Evolutionary conservation across 2,113 vertebrate genomes (phyloP).

Genomic region (Chauna torquata): DNA sequence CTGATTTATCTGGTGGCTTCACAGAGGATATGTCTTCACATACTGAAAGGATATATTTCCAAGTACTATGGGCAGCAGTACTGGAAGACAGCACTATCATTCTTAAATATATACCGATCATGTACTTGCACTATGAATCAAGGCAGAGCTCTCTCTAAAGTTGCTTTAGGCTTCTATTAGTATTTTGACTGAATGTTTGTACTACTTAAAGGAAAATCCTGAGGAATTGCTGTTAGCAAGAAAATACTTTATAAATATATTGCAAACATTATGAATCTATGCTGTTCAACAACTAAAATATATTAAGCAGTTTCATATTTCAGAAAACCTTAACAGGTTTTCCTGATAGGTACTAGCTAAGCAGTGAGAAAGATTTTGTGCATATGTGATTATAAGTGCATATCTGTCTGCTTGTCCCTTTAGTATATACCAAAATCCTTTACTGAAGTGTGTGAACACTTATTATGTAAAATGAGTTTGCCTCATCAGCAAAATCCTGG

Average conservation of each 20-base stretch:
- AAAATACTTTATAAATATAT: not conserved
- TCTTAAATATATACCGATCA: constrained; percentile 38
- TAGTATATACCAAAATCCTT: not conserved
- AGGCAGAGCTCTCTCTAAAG: not conserved
- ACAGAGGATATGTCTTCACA: constrained; percentile 66
- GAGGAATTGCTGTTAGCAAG: not conserved
- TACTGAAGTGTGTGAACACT: not conserved
- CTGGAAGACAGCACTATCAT: constrained; percentile 66
- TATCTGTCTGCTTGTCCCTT: not conserved
- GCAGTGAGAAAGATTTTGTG: not conserved
- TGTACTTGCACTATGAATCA: constrained; percentile 23
- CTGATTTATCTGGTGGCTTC: constrained; percentile 77
- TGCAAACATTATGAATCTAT: not conserved
- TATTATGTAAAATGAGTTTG: not conserved
- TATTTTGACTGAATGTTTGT: not conserved
- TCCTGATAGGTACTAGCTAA: not conserved
- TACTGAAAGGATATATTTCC: constrained; percentile 67
- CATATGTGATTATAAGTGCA: not conserved
- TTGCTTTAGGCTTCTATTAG: not conserved
- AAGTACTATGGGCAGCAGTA: constrained; percentile 55
- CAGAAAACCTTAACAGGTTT: not conserved
- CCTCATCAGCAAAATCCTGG: not conserved
- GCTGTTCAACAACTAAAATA: not conserved
- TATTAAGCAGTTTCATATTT: not conserved
- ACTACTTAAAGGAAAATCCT: not conserved